Base-by-base conservation (phyloP, 2,113 vertebrate species). In the Nothobranchius kuhntae region DNA sequence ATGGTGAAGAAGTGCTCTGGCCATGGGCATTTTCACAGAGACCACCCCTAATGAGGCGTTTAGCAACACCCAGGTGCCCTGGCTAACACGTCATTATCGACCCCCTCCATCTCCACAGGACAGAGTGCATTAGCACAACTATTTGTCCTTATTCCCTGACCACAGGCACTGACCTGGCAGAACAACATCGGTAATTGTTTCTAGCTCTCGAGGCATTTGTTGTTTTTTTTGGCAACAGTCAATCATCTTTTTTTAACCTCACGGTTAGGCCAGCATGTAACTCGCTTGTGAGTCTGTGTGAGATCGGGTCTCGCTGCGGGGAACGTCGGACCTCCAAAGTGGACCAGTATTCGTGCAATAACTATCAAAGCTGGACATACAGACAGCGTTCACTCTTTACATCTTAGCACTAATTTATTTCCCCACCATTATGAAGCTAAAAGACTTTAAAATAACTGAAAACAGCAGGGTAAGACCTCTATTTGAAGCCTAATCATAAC, bases 151-250 rank as follows among this genome's bases (percentile, higher is more conserved):
- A 78, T 83, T 84, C 82, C 85, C 83, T 58, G 82, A 86, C 88
- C 86, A 87, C 82, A 86, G 72, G 81, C 83, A 80, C 40, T 82
- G 87, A 80, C 87, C 86, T 82, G 83, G 78, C 82, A 78, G 30
- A 87, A 88, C 79, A 90, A 87, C 87, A 85, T 61, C 76, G 82
- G 73, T 88, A 90, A 91, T 86, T 87, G 90, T 89, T 90, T 84
- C 71, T 76, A 80, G 71, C 75, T 89, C 87, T 87, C 57, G 47
- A 80, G 83, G 87, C 80, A 45, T 85, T 65, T 36, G 55, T 71
- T 89, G 80, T 85, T 91, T 87, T 90, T 84, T 69, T 88, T 88
- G 87, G 88, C 83, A 84, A 81, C 55, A 77, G 75, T 86, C 86
- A 86, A 81, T 89, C 80, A 81, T 83, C 65, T 73, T 79, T 79